Conservation (phyloP, 2,888 invertebrate genomes). For the Microctonus brassicae region DNA sequence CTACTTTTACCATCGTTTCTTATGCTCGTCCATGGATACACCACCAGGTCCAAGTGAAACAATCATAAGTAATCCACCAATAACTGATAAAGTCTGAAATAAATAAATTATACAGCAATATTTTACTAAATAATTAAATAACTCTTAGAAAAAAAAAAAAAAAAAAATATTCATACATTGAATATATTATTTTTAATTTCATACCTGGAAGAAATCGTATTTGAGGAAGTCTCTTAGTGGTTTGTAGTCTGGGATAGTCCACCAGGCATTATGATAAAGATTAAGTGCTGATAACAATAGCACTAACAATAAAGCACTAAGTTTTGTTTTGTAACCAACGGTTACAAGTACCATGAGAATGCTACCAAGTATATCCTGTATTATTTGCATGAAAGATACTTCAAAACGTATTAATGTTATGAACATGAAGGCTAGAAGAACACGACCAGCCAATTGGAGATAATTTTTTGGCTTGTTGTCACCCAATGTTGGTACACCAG, state of each 20-base stretch:
- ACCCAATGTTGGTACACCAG: conserved; percentile 91
- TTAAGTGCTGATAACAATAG: conserved; percentile 90
- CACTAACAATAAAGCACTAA: conserved; percentile 95
- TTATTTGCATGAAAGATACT: conserved; percentile 88
- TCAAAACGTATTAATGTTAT: conserved; percentile 96
- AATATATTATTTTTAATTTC: conserved; percentile 3
- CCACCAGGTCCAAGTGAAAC: conserved; percentile 98
- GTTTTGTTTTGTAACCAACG: conserved; percentile 98
- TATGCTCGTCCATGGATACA: conserved; percentile 99
- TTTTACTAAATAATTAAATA: conserved; percentile 14
- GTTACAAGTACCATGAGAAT: conserved; percentile 96
- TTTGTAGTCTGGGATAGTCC: conserved; percentile 94
- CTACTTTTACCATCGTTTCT: conserved; percentile 98
- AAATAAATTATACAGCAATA: neutral
- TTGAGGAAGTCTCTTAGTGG: conserved; percentile 99
- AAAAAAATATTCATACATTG: too few relatives aligned
- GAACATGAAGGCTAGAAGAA: conserved; percentile 98
- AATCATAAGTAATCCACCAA: conserved; percentile 98
- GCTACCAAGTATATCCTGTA: conserved; percentile 94
- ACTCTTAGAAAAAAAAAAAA: too few relatives aligned
- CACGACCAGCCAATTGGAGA: conserved; percentile 94
- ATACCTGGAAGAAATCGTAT: conserved; percentile 99
- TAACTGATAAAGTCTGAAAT: conserved; percentile 96
- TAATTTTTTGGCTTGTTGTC: conserved; percentile 98
- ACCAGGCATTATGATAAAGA: conserved; percentile 98